Base-by-base conservation (phyloP, 2,888 invertebrate species). In the Sisyra nigra region DNA sequence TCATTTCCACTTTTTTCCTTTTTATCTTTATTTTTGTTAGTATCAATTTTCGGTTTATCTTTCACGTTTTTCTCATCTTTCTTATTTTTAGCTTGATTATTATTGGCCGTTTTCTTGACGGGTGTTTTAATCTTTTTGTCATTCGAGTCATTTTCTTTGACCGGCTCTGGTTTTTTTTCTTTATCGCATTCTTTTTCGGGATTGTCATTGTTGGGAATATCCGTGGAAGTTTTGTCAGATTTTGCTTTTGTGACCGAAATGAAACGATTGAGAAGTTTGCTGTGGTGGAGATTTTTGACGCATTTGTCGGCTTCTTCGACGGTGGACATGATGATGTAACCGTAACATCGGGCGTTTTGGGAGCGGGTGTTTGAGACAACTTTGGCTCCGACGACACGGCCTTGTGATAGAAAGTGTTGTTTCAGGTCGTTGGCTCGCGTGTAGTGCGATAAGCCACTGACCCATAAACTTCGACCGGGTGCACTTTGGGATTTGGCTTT, bases 371-470 rank as follows among this genome's bases (percentile, higher is more conserved):
- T 34, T 1, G 42, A 19, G 1, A 42, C 42, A 19, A 42, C 35
- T 42, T 42, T 42, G 11, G 42, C 42, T n/a, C 34, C 34, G 19
- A 42, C 31, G 8, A 42, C 42, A 18, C 35, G 24, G 8, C 42
- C 42, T 10, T 35, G 14, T 5, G 15, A 18, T 5, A 13, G 15
- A 17, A 42, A 35, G 19, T 35, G 35, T 19, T 35, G 19, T 17
- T 42, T 42, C 6, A 42, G 19, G 14, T 42, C 42, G 14, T 35
- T 30, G 7, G 42, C 42, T 17, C 24, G 24, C 6, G 35, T 42
- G 10, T 34, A 11, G 9, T 13, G 34, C 3, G 42, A 34, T 29
- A 42, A 15, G 11, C 42, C 42, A n/a, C 42, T 34, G 3, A 42
- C 35, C 42, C 42, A 42, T 2, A 42, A 18, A 35, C 24, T 30